Evolutionary conservation across 2,113 vertebrate species (phyloP).

Genomic region (Phodopus roborovskii): DNA sequence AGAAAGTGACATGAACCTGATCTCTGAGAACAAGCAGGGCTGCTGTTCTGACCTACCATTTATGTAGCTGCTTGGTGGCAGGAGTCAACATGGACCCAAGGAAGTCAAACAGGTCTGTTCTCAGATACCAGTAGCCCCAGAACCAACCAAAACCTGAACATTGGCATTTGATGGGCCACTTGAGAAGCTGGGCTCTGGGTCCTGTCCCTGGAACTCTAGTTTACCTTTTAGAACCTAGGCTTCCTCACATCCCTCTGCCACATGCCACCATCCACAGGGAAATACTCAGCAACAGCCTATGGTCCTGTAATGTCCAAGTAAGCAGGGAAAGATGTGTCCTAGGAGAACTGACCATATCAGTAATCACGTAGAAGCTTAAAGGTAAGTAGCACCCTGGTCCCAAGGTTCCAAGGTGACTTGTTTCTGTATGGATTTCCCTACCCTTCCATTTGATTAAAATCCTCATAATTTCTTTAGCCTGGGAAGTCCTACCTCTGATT

Average conservation of each 20-base stretch:
- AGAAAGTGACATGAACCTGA: accelerated
- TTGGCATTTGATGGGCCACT: too few relatives aligned
- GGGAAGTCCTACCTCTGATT: neutral
- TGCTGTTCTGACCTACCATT: neutral
- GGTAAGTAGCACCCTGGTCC: neutral
- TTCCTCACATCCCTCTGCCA: neutral
- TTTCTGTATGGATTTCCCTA: neutral
- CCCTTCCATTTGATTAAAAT: neutral
- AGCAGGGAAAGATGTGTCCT: neutral
- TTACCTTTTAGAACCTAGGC: neutral
- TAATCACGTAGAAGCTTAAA: neutral
- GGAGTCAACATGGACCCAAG: neutral
- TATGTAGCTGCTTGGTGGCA: neutral
- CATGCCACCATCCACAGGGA: too few relatives aligned
- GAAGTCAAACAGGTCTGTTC: neutral
- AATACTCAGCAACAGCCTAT: neutral
- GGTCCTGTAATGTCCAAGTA: neutral
- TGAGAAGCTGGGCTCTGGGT: neutral
- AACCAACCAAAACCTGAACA: neutral
- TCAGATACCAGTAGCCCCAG: neutral
- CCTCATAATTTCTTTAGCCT: neutral
- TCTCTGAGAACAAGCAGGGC: neutral
- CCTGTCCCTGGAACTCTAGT: neutral
- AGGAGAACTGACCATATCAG: too few relatives aligned
- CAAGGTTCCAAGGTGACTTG: neutral